A percentile compares a stretch with the other conserved stretches of the same genome.
These are phyloP conservation scores for Paracentrotus lividus DNA, from an alignment of 53 echinoderm and acorn worm species.

Conservation along the genomic window DNA sequence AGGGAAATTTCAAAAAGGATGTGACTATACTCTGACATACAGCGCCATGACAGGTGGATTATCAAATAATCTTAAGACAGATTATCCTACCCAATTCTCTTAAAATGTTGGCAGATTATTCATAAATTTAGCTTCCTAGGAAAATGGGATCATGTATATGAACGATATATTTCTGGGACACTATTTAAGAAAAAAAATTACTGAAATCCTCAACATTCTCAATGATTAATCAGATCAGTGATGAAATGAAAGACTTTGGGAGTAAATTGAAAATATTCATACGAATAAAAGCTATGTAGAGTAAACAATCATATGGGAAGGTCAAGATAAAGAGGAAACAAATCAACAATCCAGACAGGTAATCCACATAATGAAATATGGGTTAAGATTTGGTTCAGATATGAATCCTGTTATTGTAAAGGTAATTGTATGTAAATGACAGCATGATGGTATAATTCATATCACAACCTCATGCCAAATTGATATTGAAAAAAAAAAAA, in stretches of 20 bases:
- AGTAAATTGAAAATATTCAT: not conserved
- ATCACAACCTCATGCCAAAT: too few species aligned
- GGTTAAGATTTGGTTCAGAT: too few species aligned
- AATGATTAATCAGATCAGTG: not conserved
- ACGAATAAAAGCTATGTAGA: not conserved
- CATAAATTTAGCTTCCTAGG: not conserved
- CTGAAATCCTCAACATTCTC: not conserved
- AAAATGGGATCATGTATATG: not conserved
- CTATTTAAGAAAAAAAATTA: not conserved
- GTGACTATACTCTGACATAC: not conserved
- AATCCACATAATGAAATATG: too few species aligned
- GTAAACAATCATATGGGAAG: not conserved
- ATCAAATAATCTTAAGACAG: not conserved
- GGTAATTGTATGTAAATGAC: too few species aligned
- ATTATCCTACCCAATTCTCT: not conserved
- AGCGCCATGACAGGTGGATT: not conserved
- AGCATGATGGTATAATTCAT: too few species aligned
- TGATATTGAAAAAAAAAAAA: too few species aligned
- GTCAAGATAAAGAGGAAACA: not conserved
- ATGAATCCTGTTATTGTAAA: too few species aligned
- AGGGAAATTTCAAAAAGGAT: not conserved
- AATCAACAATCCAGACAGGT: not conserved
- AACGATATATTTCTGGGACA: not conserved
- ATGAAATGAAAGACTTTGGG: not conserved
- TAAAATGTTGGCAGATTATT: not conserved